Conservation (phyloP, 2,113 vertebrate genomes). For the Pelecanus crispus region DNA sequence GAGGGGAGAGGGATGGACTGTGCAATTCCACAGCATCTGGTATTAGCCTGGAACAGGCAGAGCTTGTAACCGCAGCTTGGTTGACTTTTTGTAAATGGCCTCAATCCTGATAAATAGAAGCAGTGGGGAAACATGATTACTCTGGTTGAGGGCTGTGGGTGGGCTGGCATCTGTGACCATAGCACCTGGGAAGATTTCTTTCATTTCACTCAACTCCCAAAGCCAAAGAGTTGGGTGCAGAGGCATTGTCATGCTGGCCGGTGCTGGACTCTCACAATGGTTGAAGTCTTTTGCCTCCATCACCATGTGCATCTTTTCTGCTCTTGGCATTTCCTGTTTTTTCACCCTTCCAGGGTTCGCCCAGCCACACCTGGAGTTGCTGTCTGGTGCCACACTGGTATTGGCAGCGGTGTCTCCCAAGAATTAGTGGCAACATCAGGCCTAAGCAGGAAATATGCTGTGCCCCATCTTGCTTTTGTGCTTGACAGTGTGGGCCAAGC, state of each 20-base stretch:
- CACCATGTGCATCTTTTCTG: not conserved
- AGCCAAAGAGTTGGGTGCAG: not conserved
- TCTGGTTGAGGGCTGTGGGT: not conserved
- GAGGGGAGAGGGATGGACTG: not conserved
- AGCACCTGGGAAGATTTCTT: not conserved
- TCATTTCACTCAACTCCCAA: not conserved
- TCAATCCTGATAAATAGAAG: slow-evolving; percentile 27
- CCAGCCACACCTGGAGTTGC: not conserved
- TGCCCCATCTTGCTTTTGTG: not conserved
- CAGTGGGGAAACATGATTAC: not conserved
- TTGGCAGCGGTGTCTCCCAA: not conserved
- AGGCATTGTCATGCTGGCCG: not conserved
- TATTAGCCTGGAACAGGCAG: not conserved
- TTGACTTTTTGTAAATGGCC: not conserved
- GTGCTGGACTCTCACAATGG: not conserved
- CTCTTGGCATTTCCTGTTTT: not conserved
- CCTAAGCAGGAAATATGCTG: not conserved
- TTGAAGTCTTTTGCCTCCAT: not conserved
- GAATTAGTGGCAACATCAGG: not conserved
- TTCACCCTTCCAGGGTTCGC: not conserved
- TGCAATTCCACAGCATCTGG: not conserved
- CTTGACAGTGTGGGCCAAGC: not conserved
- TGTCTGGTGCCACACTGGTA: not conserved
- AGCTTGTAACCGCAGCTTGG: slow-evolving; percentile 4
- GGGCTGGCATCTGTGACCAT: not conserved